Evolutionary conservation across 1,140 invertebrate species (phyloP).

Genomic region (Sycophila sp.): DNA sequence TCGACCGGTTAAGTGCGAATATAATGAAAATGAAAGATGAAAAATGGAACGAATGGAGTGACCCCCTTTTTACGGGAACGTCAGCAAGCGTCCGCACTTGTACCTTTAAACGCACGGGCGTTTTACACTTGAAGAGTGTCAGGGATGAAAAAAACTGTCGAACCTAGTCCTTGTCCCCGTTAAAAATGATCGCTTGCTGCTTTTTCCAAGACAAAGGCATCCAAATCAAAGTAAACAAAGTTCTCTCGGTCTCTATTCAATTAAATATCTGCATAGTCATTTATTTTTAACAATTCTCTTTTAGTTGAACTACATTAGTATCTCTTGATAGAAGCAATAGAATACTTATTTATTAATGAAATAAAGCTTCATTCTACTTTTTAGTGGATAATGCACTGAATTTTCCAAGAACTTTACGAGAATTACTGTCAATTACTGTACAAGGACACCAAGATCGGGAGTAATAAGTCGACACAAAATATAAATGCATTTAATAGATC

Average conservation of each 20-base stretch:
- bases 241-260: too few species aligned
- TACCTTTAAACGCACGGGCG: too few species aligned
- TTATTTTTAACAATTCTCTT: too few species aligned
- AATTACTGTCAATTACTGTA: not conserved
- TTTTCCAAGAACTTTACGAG: not conserved
- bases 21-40: too few species aligned
- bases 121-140: not conserved
- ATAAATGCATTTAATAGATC: too few species aligned
- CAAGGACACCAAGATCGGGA: not conserved
- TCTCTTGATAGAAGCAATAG: not conserved
- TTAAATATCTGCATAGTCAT: too few species aligned
- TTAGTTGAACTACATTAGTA: too few species aligned
- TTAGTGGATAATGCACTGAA: not conserved
- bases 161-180: not conserved
- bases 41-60: constrained; percentile 9
- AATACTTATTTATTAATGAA: not conserved
- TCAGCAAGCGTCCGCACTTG: too few species aligned
- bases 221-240: too few species aligned
- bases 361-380: not conserved
- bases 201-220: too few species aligned
- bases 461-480: too few species aligned
- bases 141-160: not conserved
- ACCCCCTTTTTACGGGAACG: not conserved
- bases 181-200: too few species aligned
- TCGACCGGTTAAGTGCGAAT: not conserved